Base-by-base conservation (phyloP, 1,140 invertebrate genomes). In the Laupala kohalensis region DNA sequence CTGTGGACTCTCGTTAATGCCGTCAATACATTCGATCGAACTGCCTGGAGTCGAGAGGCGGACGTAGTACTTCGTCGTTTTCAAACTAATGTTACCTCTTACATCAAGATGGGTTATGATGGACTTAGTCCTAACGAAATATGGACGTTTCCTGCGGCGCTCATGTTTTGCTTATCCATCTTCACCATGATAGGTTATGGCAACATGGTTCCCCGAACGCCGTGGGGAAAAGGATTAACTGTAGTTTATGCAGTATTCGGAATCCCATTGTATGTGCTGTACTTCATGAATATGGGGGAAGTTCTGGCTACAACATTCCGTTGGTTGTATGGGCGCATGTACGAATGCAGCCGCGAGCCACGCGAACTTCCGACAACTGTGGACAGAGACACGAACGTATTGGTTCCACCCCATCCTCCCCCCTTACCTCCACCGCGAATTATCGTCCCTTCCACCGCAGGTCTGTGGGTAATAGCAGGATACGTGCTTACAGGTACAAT, bases 141-240 rank as follows among this genome's bases (percentile, higher is more conserved):
- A 64, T 94, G 92, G 92, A 89, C 90, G 0, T 94, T 93, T 74
- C 90, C 93, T 0, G 90, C 91, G 0, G 90, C 92, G 0, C 79
- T 95, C 4, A 94, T 95, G 92, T 95, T 90, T 77, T 93, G 89
- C 27, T 79, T 94, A 0, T 93, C 92, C 23, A 88, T 94, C 1
- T 94, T 95, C 77, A 94, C 93, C 4, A 95, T 95, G 92, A 94
- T 95, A 74, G 96, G 96, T 1, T 98, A 97, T 80, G 96, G 96
- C 0, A 96, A 97, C 81, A 88, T 97, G 77, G 90, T 96, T 5
- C 95, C 96, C 0, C 89, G 90, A 77, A 98, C 95, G 0, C 83
- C 88, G 0, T 92, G 91, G 89, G 96, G 96, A 2, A 96, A 97
- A 81, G 88, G 92, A 25, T 87, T 90, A 15, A 97, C 95, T 0